Base-by-base conservation (phyloP, 2,797 vertebrate species). In the Mormyrops attenuatus region DNA sequence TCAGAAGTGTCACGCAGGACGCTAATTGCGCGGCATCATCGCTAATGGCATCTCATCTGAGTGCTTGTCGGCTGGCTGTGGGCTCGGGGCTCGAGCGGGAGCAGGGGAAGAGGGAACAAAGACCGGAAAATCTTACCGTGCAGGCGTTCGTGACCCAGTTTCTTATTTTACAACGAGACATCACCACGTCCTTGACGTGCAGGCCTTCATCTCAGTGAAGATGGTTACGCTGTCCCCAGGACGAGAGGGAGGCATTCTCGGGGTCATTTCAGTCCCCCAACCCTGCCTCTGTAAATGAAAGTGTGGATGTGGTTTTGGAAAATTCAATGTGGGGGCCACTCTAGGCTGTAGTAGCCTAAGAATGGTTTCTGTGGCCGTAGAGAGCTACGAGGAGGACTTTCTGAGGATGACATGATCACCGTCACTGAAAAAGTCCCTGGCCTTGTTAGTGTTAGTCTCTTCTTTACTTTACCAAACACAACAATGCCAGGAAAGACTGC, bases 401-500 rank as follows among this genome's bases (percentile, higher is more conserved):
- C 77, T 47, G 20, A 15, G 26, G 49, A 85, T 85, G 44, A 85
- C 84, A 85, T 49, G 52, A 85, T n/a, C 20, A 26, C 44, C 6
- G 2, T 11, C 49, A 9, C 5, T 22, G n/a, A 85, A 52, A 52
- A 49, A 52, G 84, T 47, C 49, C 84, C 26, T 84, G 44, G 38
- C 17, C 20, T 84, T 20, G 41, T 52, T 52, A 50, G 49, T 15
- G n/a, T 50, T 52, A 52, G 84, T 22, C 44, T 30, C 84, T 30
- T 15, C 44, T 85, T 26, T 52, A 26, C 44, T 22, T 85, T 52
- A 85, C 44, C 41, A 85, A 85, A 26, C 84, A 50, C 47, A 52
- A 50, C 84, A 52, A 85, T 85, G 44, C n/a, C 84, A 85, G 84
- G 84, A 85, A 85, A 85, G 84, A 30, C 44, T 85, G 44, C 44